Conservation (phyloP, 53 echinoderm and acorn worm genomes). For the Antedon mediterranea region DNA sequence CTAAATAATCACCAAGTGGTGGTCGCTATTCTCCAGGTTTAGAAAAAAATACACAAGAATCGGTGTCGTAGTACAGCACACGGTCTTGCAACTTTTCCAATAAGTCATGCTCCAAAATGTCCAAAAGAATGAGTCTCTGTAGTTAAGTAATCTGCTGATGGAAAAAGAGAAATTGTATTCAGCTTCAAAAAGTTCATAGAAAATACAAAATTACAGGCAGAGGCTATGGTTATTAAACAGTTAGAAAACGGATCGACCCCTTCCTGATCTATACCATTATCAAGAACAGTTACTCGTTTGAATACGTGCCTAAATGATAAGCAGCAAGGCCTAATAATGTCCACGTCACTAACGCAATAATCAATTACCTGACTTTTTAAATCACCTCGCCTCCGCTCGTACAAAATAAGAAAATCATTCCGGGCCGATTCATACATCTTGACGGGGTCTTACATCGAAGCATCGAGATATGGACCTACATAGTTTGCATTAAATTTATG, state of each 20-base stretch:
- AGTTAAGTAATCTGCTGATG: not conserved
- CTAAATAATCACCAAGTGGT: constrained; percentile 5
- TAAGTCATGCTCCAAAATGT: constrained; percentile 25
- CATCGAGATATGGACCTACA: not conserved
- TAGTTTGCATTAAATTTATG: not conserved
- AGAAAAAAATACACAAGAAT: constrained; percentile 18
- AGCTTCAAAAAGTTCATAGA: not conserved
- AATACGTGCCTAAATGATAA: not conserved
- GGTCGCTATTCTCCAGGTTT: constrained; percentile 12
- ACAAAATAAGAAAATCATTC: not conserved
- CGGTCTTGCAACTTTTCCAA: constrained; percentile 20
- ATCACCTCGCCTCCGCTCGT: not conserved
- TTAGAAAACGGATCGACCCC: not conserved
- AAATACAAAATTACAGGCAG: not conserved
- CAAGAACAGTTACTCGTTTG: not conserved
- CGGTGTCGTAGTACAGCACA: constrained; percentile 32
- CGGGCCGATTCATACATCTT: not conserved
- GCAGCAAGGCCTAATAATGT: not conserved
- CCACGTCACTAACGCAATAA: not conserved
- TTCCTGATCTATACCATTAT: not conserved
- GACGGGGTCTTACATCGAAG: not conserved
- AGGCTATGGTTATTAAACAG: not conserved
- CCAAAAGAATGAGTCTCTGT: not conserved
- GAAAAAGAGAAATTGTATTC: not conserved
- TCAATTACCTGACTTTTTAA: not conserved